These are phyloP conservation scores for Morphnarchus princeps DNA, from an alignment of 2,113 vertebrate genomes.

Conservation along the genomic window DNA sequence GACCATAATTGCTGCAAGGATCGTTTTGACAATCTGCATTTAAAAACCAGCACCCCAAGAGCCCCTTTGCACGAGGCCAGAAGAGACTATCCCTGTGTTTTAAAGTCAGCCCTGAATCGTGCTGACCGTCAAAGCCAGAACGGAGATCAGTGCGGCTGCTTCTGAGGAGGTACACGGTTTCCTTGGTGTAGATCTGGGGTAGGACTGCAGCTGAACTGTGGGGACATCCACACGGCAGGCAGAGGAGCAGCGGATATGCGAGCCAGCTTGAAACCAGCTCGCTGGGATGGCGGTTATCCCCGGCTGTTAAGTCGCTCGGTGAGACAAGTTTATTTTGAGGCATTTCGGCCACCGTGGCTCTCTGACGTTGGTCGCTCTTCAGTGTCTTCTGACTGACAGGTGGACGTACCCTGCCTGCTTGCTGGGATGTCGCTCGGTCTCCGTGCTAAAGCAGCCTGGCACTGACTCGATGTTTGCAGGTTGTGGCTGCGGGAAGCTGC, in stretches of 20 bases:
- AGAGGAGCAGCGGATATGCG: neutral
- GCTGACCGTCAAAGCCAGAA: neutral
- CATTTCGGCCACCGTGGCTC: neutral
- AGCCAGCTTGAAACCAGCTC: neutral
- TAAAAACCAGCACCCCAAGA: conserved; percentile 44
- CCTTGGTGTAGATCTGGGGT: neutral
- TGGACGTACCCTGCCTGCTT: neutral
- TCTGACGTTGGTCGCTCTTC: neutral
- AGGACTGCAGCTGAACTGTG: no score
- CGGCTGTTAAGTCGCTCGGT: no score
- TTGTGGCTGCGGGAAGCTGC: neutral
- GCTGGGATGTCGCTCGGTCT: neutral
- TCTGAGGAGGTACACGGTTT: neutral
- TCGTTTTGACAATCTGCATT: conserved; percentile 52
- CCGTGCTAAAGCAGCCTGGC: neutral
- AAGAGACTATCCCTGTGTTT: neutral
- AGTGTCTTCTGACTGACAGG: neutral
- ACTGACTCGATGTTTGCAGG: neutral
- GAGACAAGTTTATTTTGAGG: neutral
- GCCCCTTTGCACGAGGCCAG: neutral
- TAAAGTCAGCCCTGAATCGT: neutral
- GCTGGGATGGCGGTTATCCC: no score
- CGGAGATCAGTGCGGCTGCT: neutral
- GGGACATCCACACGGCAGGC: neutral
- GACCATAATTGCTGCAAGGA: conserved; percentile 47